A percentile compares a stretch with the other conserved stretches of the same genome.
Conservation (phyloP, 2,888 invertebrate species). For the Rotaria socialis region DNA sequence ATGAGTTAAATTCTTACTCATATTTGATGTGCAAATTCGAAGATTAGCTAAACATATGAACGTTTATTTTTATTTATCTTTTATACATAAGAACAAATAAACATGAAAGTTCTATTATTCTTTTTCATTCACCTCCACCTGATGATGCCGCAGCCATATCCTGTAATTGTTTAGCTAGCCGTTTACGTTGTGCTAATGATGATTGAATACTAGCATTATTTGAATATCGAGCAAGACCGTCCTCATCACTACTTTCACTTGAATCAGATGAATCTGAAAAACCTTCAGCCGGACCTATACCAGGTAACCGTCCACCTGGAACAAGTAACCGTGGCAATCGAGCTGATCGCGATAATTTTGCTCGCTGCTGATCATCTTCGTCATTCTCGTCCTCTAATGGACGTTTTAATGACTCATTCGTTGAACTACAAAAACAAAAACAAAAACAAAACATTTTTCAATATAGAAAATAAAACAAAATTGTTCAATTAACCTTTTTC, state of each 20-base stretch:
- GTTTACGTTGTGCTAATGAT: background rate
- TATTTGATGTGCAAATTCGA: too few species aligned
- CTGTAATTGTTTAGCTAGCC: background rate
- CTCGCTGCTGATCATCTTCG: background rate
- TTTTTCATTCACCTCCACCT: background rate
- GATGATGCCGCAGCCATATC: background rate
- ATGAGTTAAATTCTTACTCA: too few species aligned
- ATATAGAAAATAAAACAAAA: background rate
- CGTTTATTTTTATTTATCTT: background rate
- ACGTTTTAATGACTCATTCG: conserved; percentile 36
- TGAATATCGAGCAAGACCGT: background rate
- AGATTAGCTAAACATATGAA: too few species aligned
- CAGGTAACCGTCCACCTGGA: conserved; percentile 34
- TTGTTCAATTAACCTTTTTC: background rate
- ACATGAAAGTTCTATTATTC: background rate
- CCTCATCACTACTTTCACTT: conserved; percentile 23
- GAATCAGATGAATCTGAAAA: conserved; percentile 42
- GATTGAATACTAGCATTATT: background rate
- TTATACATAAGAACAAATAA: background rate
- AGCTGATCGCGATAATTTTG: background rate
- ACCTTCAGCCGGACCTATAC: conserved; percentile 39
- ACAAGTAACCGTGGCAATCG: background rate
- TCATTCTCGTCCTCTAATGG: background rate
- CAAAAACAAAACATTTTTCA: background rate
- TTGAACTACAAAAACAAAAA: conserved; percentile 1